These are phyloP conservation scores for Andrena chrysosceles DNA, from an alignment of 2,888 invertebrate genomes.

Conservation along the genomic window DNA sequence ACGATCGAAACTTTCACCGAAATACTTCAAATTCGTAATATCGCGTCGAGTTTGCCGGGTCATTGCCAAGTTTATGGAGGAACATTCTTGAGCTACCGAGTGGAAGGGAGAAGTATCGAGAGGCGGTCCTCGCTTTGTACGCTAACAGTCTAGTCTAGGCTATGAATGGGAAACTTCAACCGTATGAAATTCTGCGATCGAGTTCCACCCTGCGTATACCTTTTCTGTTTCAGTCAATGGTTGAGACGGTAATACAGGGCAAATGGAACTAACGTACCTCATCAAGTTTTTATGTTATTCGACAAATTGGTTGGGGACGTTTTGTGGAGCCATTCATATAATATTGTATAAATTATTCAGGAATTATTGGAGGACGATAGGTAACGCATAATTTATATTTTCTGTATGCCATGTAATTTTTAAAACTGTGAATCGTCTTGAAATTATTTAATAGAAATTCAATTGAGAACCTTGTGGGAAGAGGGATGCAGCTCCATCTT, in stretches of 20 bases:
- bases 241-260: slow-evolving; percentile 36
- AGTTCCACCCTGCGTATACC: slow-evolving; percentile 48
- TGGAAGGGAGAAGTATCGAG: slow-evolving; percentile 54
- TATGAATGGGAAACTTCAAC: slow-evolving; percentile 69
- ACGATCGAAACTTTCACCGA: slow-evolving; percentile 63
- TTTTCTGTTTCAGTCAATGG: slow-evolving; percentile 29
- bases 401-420: too few species aligned
- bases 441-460: too few species aligned
- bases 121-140: slow-evolving; percentile 47
- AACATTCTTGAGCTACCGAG: slow-evolving; percentile 70
- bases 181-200: slow-evolving; percentile 64
- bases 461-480: too few species aligned
- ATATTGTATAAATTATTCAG: background rate
- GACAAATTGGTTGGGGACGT: background rate
- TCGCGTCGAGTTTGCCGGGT: slow-evolving; percentile 61
- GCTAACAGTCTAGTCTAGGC: slow-evolving; percentile 63
- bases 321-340: background rate
- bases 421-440: too few species aligned
- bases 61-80: slow-evolving; percentile 72
- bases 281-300: slow-evolving; percentile 54
- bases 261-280: slow-evolving; percentile 58
- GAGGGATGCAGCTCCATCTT: too few species aligned
- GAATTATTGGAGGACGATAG: too few species aligned
- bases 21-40: slow-evolving; percentile 68
- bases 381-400: too few species aligned